Evolutionary conservation across 2,888 invertebrate genomes (phyloP).

Genomic region (Lasioglossum marginatum): DNA sequence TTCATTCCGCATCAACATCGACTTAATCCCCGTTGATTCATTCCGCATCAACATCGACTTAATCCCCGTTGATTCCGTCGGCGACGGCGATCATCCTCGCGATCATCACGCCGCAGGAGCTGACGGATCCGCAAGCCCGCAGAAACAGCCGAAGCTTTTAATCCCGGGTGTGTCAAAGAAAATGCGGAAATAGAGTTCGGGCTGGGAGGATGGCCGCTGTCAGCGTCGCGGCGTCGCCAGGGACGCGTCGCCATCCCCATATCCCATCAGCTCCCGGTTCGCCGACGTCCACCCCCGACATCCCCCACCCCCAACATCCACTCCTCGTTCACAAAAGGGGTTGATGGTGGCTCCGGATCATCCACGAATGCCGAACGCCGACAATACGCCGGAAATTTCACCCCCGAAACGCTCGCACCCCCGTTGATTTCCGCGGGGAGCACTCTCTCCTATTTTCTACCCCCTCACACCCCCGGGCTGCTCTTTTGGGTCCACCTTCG

Average conservation of each 20-base stretch:
- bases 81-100: background rate
- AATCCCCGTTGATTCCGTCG: background rate
- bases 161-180: conserved; percentile 76
- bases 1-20: no score
- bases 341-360: conserved; percentile 66
- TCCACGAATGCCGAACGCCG: conserved; percentile 66
- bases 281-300: conserved; percentile 38
- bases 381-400: conserved; percentile 80
- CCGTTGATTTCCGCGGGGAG: conserved; percentile 81
- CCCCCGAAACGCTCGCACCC: conserved; percentile 67
- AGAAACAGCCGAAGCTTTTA: conserved; percentile 62
- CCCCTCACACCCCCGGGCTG: background rate
- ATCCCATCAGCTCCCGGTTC: conserved; percentile 68
- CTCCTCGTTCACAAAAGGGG: conserved; percentile 62
- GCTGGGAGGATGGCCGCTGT: conserved; percentile 65
- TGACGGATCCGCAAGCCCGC: background rate
- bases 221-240: conserved; percentile 79
- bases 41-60: background rate
- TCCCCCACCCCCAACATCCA: conserved; percentile 10
- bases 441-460: background rate
- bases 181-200: conserved; percentile 70
- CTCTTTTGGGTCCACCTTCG: conserved; percentile 14
- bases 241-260: conserved; percentile 74
- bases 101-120: background rate
- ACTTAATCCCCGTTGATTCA: no score